Base-by-base conservation (phyloP, 2,888 invertebrate genomes). In the Camponotus fellah region DNA sequence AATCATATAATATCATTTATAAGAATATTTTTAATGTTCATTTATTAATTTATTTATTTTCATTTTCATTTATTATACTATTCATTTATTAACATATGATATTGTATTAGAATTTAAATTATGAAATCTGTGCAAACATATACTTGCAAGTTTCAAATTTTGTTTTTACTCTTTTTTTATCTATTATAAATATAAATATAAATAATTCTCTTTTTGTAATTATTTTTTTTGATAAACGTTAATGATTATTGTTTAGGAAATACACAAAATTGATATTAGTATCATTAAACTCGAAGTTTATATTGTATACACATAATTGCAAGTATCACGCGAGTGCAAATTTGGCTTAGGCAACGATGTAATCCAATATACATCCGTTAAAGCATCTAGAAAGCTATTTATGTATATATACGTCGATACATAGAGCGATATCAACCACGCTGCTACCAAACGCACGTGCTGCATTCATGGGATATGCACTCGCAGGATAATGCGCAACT, bases 371-470 rank as follows among this genome's bases (percentile, higher is more conserved):
- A 72, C 26, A 80, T 72, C 37, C 60, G 58, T 60, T 80, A 77
- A 26, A 26, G 40, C n/a, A n/a, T 77, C 37, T 46, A 37, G 76
- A 64, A 62, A 76, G 76, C 49, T 76, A 40, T 34, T 21, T 60
- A n/a, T 37, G 37, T 14, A 40, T 14, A 40, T 26, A 46, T 49
- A 53, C 37, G 32, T 77, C 72, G 64, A 76, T 21, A 76, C 21
- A 60, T 43, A 32, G 34, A 34, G 12, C 68, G 34, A 58, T 58
- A n/a, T 68, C 17, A 76, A 71, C 32, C 71, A 60, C 12, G 60
- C 72, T 12, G 21, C 37, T 37, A 56, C 21, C 12, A 46, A 65
- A 60, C 65, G 82, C 88, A 88, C 89, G 88, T 88, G 88, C 87
- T 82, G 72, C 82, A 76, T 26, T 46, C 75, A 80, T 80, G 75